Percentiles rank a stretch among this genome's conserved stretches.
phyloP scores from a whole-genome alignment of 2,113 vertebrate genomes.

The Eonycteris spelaea region DNA sequence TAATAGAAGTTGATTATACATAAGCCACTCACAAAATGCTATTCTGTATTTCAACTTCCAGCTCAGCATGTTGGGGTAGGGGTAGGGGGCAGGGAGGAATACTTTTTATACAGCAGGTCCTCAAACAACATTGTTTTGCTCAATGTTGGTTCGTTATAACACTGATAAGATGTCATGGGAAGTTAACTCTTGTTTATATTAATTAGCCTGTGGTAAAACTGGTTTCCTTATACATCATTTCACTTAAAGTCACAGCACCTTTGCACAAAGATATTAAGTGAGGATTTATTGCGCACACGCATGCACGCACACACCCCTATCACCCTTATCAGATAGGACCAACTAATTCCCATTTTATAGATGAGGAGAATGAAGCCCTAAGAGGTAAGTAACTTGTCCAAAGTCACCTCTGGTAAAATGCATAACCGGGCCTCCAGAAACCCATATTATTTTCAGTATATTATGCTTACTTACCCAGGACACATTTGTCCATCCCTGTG shows the following conservation, averaged over 20 bases:
- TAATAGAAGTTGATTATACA: not conserved
- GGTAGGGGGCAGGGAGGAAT: not conserved
- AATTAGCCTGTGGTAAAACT: not conserved
- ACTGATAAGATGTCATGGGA: not conserved
- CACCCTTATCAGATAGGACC: not conserved
- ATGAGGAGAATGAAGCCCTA: not conserved
- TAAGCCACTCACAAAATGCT: not conserved
- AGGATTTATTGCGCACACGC: not conserved
- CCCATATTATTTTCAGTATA: not conserved
- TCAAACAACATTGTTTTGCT: not conserved
- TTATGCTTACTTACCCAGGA: not conserved
- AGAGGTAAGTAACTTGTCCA: not conserved
- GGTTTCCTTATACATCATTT: not conserved
- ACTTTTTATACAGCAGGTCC: not conserved
- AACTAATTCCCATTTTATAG: not conserved
- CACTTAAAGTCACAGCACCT: not conserved
- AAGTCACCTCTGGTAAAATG: not conserved
- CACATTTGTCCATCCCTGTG: not conserved
- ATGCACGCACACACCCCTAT: not conserved
- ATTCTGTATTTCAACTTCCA: conserved; percentile 32
- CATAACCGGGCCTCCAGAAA: not conserved
- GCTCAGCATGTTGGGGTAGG: not conserved
- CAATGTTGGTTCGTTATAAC: not conserved
- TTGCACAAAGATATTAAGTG: not conserved
- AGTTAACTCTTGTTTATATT: not conserved